phyloP scores from a whole-genome alignment of 1,140 invertebrate genomes.

The Ylistrum balloti region DNA sequence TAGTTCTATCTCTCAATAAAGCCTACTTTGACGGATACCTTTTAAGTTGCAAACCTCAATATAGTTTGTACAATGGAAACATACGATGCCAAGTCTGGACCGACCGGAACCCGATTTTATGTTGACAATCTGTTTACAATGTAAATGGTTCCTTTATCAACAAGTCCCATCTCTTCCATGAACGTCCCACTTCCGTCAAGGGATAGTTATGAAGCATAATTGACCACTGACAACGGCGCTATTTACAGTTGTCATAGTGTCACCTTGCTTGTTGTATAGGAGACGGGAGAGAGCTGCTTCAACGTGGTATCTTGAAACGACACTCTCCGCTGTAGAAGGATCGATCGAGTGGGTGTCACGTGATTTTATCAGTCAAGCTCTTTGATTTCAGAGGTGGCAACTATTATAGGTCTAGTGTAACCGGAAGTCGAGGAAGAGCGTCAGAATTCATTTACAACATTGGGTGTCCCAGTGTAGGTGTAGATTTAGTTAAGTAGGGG shows the following conservation, averaged over 20 bases:
- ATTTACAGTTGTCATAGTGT: constrained; percentile 15
- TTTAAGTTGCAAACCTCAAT: background rate
- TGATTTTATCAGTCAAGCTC: constrained; percentile 18
- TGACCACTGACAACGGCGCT: background rate
- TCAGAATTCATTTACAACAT: constrained; percentile 40
- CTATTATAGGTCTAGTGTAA: constrained; percentile 34
- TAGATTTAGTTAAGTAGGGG: background rate
- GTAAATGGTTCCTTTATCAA: constrained; percentile 35
- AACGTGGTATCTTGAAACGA: background rate
- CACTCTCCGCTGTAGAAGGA: constrained; percentile 30
- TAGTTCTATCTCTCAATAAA: background rate
- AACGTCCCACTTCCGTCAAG: constrained; percentile 13
- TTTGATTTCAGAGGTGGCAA: constrained; percentile 38
- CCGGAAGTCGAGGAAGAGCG: constrained; percentile 21
- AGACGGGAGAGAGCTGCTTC: background rate
- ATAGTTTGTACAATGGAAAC: background rate
- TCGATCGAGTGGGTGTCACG: constrained; percentile 36
- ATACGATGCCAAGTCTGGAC: background rate
- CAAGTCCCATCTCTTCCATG: background rate
- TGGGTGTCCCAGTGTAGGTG: constrained; percentile 23
- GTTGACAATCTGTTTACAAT: constrained; percentile 27
- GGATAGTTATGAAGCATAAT: background rate
- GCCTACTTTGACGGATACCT: background rate
- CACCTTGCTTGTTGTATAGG: constrained; percentile 16
- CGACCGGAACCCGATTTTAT: constrained; percentile 37